Evolutionary conservation across 1,140 invertebrate genomes (phyloP).

Genomic region (Anoplophora glabripennis): DNA sequence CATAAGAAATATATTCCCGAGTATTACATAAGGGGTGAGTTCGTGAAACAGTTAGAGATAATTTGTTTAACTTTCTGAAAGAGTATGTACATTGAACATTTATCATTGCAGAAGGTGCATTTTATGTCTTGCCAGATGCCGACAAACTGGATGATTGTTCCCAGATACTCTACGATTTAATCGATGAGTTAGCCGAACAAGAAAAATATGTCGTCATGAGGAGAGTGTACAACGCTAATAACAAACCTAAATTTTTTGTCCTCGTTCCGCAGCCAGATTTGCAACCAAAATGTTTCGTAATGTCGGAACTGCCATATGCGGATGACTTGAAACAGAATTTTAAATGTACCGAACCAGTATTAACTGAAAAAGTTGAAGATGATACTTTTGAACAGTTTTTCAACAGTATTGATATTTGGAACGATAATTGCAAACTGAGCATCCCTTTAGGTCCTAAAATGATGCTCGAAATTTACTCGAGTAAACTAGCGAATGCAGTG

Average conservation of each 20-base stretch:
- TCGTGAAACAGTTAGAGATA: no score
- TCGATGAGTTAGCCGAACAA: constrained; percentile 18
- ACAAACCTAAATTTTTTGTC: constrained; percentile 23
- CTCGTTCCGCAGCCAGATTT: constrained; percentile 25
- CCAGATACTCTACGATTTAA: constrained; percentile 17
- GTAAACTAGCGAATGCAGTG: not conserved
- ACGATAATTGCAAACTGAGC: constrained; percentile 11
- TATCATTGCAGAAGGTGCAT: constrained; percentile 22
- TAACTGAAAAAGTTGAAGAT: constrained; percentile 9
- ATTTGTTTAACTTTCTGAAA: no score
- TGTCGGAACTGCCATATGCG: constrained; percentile 23
- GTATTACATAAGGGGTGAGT: not conserved
- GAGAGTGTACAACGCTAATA: constrained; percentile 25
- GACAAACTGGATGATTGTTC: constrained; percentile 15
- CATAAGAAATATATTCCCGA: constrained; percentile 24
- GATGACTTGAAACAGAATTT: constrained; percentile 19
- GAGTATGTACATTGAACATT: no score
- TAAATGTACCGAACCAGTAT: constrained; percentile 6
- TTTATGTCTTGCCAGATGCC: constrained; percentile 23
- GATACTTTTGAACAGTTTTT: constrained; percentile 20
- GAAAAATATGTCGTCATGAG: constrained; percentile 26
- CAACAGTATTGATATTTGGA: constrained; percentile 20
- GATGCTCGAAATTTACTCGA: constrained; percentile 15
- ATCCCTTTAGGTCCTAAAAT: constrained; percentile 22
- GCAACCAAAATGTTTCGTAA: constrained; percentile 20